Evolutionary conservation across 2,113 vertebrate species (phyloP).

Genomic region (Pipa parva): DNA sequence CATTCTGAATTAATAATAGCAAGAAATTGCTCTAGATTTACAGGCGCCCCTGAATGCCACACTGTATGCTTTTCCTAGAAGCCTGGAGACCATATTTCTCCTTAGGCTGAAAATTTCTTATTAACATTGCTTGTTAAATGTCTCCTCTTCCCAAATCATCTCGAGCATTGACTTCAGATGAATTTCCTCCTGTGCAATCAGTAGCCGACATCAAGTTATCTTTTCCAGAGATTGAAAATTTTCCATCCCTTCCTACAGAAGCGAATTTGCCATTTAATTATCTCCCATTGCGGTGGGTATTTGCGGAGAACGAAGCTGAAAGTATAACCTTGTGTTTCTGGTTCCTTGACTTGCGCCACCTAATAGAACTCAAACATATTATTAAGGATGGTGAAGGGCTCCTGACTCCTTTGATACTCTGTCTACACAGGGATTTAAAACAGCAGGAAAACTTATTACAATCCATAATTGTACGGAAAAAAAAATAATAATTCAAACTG

Average conservation of each 20-base stretch:
- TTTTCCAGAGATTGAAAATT: background rate
- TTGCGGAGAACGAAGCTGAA: background rate
- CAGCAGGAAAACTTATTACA: conserved; percentile 14
- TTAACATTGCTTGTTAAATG: conserved; percentile 30
- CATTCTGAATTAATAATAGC: background rate
- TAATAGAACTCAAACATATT: conserved; percentile 1
- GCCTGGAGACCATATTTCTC: conserved; percentile 5
- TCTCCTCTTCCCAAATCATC: conserved; percentile 20
- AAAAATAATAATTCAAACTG: conserved; percentile 8
- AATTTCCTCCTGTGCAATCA: conserved; percentile 8
- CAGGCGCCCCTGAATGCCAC: background rate
- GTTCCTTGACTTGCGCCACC: background rate
- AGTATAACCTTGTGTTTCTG: background rate
- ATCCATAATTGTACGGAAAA: conserved; percentile 16
- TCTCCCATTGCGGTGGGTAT: background rate
- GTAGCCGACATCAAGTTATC: background rate
- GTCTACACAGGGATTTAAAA: conserved; percentile 16
- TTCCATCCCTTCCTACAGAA: background rate
- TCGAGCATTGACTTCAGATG: conserved; percentile 6
- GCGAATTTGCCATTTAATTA: background rate
- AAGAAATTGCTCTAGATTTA: conserved; percentile 8
- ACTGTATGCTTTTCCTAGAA: conserved; percentile 2
- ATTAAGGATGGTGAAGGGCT: conserved; percentile 9
- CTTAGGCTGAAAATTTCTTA: background rate
- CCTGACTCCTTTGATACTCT: background rate